Evolutionary conservation across 1,140 invertebrate species (phyloP), one percentile per base, ranked within the genome.

Genomic region (Drosophila repleta): DNA sequence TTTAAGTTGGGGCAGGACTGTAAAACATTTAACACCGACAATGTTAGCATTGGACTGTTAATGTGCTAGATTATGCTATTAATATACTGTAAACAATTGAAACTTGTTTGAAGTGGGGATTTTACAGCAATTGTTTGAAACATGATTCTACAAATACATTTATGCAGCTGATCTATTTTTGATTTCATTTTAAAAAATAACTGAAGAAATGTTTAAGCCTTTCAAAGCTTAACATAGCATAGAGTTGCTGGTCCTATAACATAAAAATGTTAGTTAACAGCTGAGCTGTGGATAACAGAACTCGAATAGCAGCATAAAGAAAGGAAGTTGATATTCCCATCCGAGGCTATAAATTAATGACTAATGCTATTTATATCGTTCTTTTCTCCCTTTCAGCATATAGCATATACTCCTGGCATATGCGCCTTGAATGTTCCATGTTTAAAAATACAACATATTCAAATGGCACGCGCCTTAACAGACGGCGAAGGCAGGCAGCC

Each of bases 391-490:
- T 21, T 8, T 8, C 15, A 41, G 20, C 26, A 15, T 3, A 13
- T 45, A 67, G 21, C 46, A 67, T 39, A 39, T 52, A 67, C 53
- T 64, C 55, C 60, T 17, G 39, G 18, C 13, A 51, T n/a, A n/a
- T n/a, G 37, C 61, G 32, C 53, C 62, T 32, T 32, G 48, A 46
- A 41, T 39, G 24, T 17, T 46, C 21, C n/a, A 45, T n/a, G 20
- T 53, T 29, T 72, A 72, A 60, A 72, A 58, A 67, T 72, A 72
- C 21, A 48, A 37, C 15, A 32, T 35, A 21, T 58, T 53, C 49
- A 60, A 60, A 72, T 67, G 69, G 69, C 69, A 72, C 69, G 63
- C 64, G 69, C 48, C 63, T 32, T 24, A 61, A 45, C 39, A 32
- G 17, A 18, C 24, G 20, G 24, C 35, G 21, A 21, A 35, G 41